A percentile compares a stretch with the other conserved stretches of the same genome.
phyloP scores from a whole-genome alignment of 64 coral and sea anemone species.

The Dendrophyllia cribrosa region DNA sequence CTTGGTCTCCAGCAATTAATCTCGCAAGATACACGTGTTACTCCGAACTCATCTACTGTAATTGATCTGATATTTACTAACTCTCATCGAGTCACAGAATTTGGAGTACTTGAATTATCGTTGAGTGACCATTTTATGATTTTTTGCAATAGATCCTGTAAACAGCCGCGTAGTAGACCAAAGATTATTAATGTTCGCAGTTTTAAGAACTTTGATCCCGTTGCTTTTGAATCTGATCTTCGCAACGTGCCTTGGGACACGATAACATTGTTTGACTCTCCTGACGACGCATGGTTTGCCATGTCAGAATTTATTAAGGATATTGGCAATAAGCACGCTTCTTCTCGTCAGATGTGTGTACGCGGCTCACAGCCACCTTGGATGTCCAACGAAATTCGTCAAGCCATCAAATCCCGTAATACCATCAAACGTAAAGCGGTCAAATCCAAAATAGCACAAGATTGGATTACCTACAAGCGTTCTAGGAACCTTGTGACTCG shows the following conservation, averaged over 20 bases:
- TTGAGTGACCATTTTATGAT: constrained; percentile 60
- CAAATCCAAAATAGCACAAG: too few relatives aligned
- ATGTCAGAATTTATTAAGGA: too few relatives aligned
- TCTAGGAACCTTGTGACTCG: too few relatives aligned
- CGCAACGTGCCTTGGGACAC: constrained; percentile 31
- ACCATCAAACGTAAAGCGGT: too few relatives aligned
- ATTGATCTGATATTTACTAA: constrained; percentile 60
- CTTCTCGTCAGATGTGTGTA: too few relatives aligned
- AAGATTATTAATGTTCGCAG: constrained; percentile 39
- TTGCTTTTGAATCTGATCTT: constrained; percentile 26
- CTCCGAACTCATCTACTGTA: constrained; percentile 3
- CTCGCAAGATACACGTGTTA: constrained; percentile 22
- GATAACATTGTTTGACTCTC: too few relatives aligned
- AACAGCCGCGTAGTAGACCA: constrained; percentile 23
- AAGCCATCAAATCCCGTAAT: too few relatives aligned
- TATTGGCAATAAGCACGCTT: too few relatives aligned
- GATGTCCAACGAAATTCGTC: too few relatives aligned
- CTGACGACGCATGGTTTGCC: too few relatives aligned
- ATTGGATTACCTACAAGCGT: too few relatives aligned
- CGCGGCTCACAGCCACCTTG: too few relatives aligned
- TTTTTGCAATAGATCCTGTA: constrained; percentile 64
- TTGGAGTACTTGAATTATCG: constrained; percentile 46
- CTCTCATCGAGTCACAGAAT: constrained; percentile 56
- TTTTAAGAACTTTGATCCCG: constrained; percentile 39
- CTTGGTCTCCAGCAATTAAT: constrained; percentile 60